A percentile compares a stretch with the other conserved stretches of the same genome.
These are phyloP conservation scores for Anolis apletophallus DNA, from an alignment of 2,797 vertebrate species.

Conservation along the genomic window DNA sequence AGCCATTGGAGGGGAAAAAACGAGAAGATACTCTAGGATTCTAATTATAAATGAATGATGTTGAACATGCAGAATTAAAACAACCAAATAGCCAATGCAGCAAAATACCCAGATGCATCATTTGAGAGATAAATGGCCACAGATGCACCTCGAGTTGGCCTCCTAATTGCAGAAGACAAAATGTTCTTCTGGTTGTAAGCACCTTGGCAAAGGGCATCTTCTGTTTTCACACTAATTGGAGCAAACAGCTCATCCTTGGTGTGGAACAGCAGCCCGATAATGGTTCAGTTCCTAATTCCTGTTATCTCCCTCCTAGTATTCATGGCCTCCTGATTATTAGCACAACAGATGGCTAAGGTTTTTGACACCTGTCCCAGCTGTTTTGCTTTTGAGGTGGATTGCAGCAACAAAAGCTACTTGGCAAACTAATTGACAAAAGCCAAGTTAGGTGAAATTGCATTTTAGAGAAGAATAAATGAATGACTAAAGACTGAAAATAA, in stretches of 20 bases:
- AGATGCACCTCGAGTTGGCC: not conserved
- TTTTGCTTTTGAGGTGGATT: conserved; percentile 40
- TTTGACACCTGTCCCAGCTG: conserved; percentile 50
- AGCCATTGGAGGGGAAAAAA: rapidly evolving
- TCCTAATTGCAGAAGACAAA: conserved; percentile 20
- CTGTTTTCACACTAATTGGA: conserved; percentile 29
- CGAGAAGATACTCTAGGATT: not conserved
- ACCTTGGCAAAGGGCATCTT: not conserved
- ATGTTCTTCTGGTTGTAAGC: not conserved
- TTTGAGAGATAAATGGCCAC: conserved; percentile 1
- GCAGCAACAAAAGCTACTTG: conserved; percentile 43
- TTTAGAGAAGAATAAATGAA: conserved; percentile 30
- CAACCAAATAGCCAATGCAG: not conserved
- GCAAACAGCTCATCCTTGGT: conserved; percentile 24
- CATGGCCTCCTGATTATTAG: conserved; percentile 16
- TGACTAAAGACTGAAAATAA: not conserved
- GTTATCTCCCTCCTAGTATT: conserved; percentile 24
- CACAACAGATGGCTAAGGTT: conserved; percentile 48
- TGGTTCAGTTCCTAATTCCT: conserved; percentile 9
- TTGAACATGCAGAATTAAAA: conserved; percentile 13
- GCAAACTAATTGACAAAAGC: conserved; percentile 55
- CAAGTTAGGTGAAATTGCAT: conserved; percentile 20
- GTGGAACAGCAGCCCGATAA: conserved; percentile 17
- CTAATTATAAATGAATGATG: not conserved
- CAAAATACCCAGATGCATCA: not conserved